Percentiles rank a stretch among this genome's conserved stretches.
phyloP scores from a whole-genome alignment of 2,888 invertebrate species.

The Andrena marginata region DNA sequence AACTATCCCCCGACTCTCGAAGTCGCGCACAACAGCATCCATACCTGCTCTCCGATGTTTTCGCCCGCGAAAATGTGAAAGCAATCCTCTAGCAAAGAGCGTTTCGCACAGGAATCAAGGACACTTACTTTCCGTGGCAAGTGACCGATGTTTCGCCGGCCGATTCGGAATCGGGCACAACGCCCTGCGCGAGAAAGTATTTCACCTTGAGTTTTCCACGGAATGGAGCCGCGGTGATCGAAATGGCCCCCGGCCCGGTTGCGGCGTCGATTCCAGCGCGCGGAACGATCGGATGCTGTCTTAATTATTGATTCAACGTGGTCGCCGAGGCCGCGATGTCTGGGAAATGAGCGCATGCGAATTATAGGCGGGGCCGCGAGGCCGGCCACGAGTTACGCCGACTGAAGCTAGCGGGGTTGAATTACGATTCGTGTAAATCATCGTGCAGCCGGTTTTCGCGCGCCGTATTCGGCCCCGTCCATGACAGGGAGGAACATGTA shows the following conservation, averaged over 20 bases:
- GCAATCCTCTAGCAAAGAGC: too few species aligned
- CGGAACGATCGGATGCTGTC: constrained; percentile 58
- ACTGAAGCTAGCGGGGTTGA: constrained; percentile 57
- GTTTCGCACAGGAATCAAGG: too few species aligned
- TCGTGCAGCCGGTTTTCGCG: constrained; percentile 48
- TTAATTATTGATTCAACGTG: constrained; percentile 68
- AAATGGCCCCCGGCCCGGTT: constrained; percentile 8
- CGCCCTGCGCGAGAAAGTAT: neutral
- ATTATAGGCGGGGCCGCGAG: constrained; percentile 66
- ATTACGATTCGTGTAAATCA: constrained; percentile 64
- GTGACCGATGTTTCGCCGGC: neutral
- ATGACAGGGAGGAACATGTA: constrained; percentile 39
- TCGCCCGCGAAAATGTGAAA: too few species aligned
- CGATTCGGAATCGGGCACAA: neutral
- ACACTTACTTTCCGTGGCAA: too few species aligned
- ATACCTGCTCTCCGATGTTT: too few species aligned
- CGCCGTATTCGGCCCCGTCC: constrained; percentile 29
- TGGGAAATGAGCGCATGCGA: constrained; percentile 70
- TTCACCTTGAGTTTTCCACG: neutral
- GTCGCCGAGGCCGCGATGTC: constrained; percentile 62
- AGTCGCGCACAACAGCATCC: too few species aligned
- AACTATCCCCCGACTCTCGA: too few species aligned
- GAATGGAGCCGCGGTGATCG: constrained; percentile 7
- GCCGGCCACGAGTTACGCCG: constrained; percentile 55
- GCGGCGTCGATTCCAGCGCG: constrained; percentile 20